A percentile compares a stretch with the other conserved stretches of the same genome.
These are phyloP conservation scores for Oreochromis tanganicae DNA, from an alignment of 2,113 vertebrate genomes.

Conservation along the genomic window DNA sequence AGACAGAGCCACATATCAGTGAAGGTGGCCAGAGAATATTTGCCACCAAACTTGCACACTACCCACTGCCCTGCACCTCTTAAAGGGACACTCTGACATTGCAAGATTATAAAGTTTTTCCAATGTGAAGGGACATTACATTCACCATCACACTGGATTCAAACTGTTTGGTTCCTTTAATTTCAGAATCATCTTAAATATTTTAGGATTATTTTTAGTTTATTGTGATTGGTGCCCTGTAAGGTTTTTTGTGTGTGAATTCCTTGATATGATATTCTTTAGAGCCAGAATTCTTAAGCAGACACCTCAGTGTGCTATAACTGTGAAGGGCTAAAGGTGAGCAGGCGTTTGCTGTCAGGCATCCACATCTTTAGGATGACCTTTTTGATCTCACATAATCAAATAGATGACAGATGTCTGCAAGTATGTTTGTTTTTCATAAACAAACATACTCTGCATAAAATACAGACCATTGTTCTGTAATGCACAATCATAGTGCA, in stretches of 20 bases:
- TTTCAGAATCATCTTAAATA: not conserved
- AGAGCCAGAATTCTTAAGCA: not conserved
- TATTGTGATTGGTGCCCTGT: not conserved
- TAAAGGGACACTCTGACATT: not conserved
- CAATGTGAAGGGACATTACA: not conserved
- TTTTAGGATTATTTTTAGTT: not conserved
- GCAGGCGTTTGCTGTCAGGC: not conserved
- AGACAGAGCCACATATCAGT: constrained; percentile 48
- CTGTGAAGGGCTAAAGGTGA: not conserved
- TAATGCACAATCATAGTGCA: not conserved
- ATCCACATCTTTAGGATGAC: fast-evolving
- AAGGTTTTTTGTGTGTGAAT: not conserved
- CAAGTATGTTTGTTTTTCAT: not conserved
- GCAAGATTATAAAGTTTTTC: not conserved
- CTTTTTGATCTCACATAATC: not conserved
- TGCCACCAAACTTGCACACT: not conserved
- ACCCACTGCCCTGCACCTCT: not conserved
- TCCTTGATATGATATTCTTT: not conserved
- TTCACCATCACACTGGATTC: not conserved
- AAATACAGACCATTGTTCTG: not conserved
- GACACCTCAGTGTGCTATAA: not conserved
- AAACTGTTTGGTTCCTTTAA: not conserved
- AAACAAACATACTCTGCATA: fast-evolving
- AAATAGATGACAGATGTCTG: not conserved
- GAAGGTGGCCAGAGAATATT: constrained; percentile 18